Conservation (phyloP, 2,113 vertebrate genomes). For the Archocentrus centrarchus region DNA sequence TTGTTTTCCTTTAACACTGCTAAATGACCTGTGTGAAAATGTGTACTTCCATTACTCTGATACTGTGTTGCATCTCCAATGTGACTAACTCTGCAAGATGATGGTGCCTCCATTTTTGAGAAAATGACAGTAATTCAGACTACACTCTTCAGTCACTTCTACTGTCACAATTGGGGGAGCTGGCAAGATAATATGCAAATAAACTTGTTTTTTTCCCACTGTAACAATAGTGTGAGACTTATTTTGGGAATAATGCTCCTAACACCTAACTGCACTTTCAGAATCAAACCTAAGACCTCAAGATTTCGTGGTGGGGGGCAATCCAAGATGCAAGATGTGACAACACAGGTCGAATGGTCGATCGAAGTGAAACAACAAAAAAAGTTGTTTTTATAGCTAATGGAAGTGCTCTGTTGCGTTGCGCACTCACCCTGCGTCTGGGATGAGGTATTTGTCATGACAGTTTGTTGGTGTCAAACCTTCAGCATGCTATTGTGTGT, state of each 20-base stretch:
- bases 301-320: neutral
- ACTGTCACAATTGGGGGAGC: conserved; percentile 56
- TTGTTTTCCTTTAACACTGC: neutral
- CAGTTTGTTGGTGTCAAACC: neutral
- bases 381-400: neutral
- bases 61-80: conserved; percentile 4
- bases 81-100: conserved; percentile 11
- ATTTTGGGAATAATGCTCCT: too few relatives aligned
- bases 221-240: neutral
- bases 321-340: neutral
- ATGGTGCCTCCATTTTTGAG: conserved; percentile 52
- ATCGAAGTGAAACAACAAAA: neutral
- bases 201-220: neutral
- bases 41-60: neutral
- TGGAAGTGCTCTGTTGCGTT: neutral
- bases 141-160: conserved; percentile 59
- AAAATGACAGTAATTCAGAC: conserved; percentile 70
- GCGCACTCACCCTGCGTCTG: neutral
- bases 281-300: neutral
- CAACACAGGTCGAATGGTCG: neutral
- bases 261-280: neutral
- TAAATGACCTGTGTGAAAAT: neutral
- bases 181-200: neutral
- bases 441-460: neutral
- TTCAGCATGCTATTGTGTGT: neutral